phyloP scores from a whole-genome alignment of 2,113 vertebrate species.

The Paracanthobrama guichenoti region DNA sequence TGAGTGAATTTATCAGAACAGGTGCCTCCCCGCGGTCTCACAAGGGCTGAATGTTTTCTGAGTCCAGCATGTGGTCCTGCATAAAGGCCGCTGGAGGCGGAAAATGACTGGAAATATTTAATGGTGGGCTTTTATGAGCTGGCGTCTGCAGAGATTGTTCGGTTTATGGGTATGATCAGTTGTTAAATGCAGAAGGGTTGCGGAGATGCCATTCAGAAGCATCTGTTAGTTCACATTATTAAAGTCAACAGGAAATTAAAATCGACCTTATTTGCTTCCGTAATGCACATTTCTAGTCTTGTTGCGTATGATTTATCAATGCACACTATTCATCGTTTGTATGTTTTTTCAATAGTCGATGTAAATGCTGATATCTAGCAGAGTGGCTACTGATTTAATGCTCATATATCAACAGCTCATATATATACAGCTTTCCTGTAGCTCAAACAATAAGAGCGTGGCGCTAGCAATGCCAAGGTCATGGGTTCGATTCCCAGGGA shows the following conservation, averaged over 20 bases:
- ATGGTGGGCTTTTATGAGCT: constrained; percentile 46
- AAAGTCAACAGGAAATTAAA: background rate
- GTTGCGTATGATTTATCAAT: background rate
- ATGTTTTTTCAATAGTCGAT: background rate
- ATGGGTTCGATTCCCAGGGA: no score
- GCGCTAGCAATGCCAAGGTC: no score
- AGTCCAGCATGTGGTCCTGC: constrained; percentile 44
- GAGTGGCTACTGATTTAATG: background rate
- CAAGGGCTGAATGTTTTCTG: constrained; percentile 1
- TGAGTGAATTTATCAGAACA: constrained; percentile 46
- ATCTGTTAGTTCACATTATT: background rate
- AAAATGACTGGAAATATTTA: constrained; percentile 57
- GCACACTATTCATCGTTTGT: background rate
- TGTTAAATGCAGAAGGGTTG: constrained; percentile 15
- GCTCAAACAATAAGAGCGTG: no score
- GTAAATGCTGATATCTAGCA: background rate
- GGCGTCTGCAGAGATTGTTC: constrained; percentile 39
- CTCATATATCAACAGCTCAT: no score
- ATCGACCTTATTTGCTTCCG: background rate
- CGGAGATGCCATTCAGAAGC: background rate
- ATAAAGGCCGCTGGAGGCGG: constrained; percentile 47
- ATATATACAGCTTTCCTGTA: no score
- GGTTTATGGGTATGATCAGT: constrained; percentile 1
- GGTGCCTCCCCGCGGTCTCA: constrained; percentile 30
- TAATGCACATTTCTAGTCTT: background rate